Percentiles rank a stretch among this genome's conserved stretches.
phyloP scores from a whole-genome alignment of 2,797 vertebrate genomes.

The Lepus oiostolus region DNA sequence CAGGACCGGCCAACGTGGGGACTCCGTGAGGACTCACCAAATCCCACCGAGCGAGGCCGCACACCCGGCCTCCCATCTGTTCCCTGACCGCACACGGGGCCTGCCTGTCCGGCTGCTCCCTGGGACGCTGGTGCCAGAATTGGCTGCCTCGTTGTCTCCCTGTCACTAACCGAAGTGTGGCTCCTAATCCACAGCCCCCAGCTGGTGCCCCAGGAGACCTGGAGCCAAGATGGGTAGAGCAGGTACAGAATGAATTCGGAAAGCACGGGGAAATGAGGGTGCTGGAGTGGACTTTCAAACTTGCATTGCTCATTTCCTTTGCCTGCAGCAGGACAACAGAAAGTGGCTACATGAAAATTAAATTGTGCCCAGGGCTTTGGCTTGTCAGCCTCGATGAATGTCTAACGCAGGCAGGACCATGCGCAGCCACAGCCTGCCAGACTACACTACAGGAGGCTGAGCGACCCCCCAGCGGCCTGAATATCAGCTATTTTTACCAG shows the following conservation, averaged over 20 bases:
- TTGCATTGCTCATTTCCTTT: constrained; percentile 59
- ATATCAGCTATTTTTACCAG: constrained; percentile 9
- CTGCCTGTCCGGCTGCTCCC: background rate
- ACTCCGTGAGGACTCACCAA: background rate
- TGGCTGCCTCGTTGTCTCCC: background rate
- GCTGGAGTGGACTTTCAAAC: constrained; percentile 37
- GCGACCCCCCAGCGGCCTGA: background rate
- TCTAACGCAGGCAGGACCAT: background rate
- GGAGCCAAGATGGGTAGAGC: background rate
- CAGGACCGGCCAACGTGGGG: background rate
- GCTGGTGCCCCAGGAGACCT: background rate
- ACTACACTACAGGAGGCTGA: background rate
- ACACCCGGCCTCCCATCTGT: constrained; percentile 48
- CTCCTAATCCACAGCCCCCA: background rate
- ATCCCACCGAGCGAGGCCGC: background rate
- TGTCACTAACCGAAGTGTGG: background rate
- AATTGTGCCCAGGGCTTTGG: constrained; percentile 74
- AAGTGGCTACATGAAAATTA: constrained; percentile 68
- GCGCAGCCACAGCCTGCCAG: background rate
- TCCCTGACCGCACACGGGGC: background rate
- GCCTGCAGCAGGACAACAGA: constrained; percentile 53
- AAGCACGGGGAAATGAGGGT: constrained; percentile 52
- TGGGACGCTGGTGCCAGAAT: background rate
- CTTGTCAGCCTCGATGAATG: constrained; percentile 69
- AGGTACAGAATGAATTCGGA: constrained; percentile 20